These are phyloP conservation scores for Hypomesus transpacificus DNA, from an alignment of 2,113 vertebrate species.

Conservation along the genomic window DNA sequence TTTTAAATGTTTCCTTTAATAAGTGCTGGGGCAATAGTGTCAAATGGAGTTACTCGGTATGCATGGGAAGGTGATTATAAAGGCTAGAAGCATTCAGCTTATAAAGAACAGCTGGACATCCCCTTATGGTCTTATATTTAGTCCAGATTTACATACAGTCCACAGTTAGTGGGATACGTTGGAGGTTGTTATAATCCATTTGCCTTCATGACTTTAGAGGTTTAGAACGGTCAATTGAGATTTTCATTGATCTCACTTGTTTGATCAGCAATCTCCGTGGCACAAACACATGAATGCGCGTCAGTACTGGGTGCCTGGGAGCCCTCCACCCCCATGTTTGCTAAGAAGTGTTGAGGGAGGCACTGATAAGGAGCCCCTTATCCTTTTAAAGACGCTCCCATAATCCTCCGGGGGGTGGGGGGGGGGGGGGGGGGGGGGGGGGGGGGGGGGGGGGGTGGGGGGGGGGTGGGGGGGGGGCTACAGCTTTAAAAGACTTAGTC, in stretches of 20 bases:
- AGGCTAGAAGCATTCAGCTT: constrained; percentile 10
- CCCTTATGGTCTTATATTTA: constrained; percentile 32
- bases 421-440: constrained; percentile 43
- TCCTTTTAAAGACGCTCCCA: constrained; percentile 76
- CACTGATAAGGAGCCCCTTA: constrained; percentile 72
- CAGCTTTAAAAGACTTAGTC: constrained; percentile 73
- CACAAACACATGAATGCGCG: constrained; percentile 42
- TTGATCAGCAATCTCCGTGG: constrained; percentile 57
- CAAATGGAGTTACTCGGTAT: constrained; percentile 12
- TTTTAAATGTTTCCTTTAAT: constrained; percentile 18
- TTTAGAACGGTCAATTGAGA: constrained; percentile 58
- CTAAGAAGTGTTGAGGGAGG: constrained; percentile 68
- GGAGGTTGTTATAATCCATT: background rate
- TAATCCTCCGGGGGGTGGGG: constrained; percentile 68
- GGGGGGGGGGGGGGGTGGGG: constrained; percentile 39
- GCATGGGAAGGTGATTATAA: constrained; percentile 23
- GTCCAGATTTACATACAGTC: constrained; percentile 29
- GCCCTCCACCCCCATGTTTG: constrained; percentile 49
- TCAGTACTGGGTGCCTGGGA: constrained; percentile 44
- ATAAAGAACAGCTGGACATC: constrained; percentile 22
- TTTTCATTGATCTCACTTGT: constrained; percentile 64
- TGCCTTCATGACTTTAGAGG: background rate
- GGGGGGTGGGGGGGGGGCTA: constrained; percentile 54
- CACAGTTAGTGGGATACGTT: constrained; percentile 18
- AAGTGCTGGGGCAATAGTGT: constrained; percentile 10